Percentiles rank a stretch among this genome's conserved stretches.
phyloP scores from a whole-genome alignment of 2,113 vertebrate genomes.

The Nymphicus hollandicus region DNA sequence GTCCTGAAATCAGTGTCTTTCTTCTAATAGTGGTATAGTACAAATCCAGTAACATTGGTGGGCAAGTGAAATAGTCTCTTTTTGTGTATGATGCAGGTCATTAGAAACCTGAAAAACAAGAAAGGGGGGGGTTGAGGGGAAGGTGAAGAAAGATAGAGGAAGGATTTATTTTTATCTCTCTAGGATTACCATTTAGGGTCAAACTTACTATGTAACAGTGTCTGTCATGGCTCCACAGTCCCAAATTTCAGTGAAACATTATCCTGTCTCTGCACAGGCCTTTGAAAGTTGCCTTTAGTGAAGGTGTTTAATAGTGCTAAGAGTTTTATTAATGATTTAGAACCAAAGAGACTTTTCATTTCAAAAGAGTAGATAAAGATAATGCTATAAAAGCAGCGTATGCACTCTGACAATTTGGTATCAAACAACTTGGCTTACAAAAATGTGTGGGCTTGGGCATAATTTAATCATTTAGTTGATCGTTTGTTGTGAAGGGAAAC shows the following conservation, averaged over 20 bases:
- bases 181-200: neutral
- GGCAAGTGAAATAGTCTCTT: neutral
- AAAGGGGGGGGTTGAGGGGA: neutral
- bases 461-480: neutral
- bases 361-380: neutral
- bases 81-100: neutral
- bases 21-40: neutral
- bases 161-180: neutral
- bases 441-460: neutral
- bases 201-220: neutral
- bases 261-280: neutral
- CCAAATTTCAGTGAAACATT: constrained; percentile 21
- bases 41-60: neutral
- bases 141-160: neutral
- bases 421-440: neutral
- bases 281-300: neutral
- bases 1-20: neutral
- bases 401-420: neutral
- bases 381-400: neutral
- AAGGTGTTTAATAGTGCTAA: neutral
- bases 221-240: neutral
- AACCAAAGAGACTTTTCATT: neutral
- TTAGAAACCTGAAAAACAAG: neutral
- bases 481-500: neutral
- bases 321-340: neutral